phyloP scores from a whole-genome alignment of 2,888 invertebrate species.

The Melieria crassipennis region DNA sequence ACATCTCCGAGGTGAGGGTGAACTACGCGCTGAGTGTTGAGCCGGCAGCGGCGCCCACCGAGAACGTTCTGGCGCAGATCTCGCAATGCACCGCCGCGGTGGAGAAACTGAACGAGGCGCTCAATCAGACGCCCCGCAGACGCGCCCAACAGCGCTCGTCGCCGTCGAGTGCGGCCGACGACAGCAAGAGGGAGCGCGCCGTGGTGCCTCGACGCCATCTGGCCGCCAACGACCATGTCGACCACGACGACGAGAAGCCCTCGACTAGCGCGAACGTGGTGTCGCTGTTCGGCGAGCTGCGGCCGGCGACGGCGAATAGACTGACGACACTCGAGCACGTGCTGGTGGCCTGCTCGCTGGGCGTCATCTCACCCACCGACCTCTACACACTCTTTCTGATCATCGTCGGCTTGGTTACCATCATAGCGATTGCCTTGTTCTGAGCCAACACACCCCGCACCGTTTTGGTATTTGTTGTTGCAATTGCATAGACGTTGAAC shows the following conservation, averaged over 20 bases:
- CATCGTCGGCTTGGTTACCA: slow-evolving; percentile 78
- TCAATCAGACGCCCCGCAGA: slow-evolving; percentile 21
- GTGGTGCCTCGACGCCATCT: slow-evolving; percentile 4
- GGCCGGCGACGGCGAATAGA: slow-evolving; percentile 50
- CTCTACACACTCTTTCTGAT: slow-evolving; percentile 79
- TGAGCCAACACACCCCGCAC: slow-evolving; percentile 36
- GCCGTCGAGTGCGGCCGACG: not conserved
- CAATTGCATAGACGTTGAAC: too few relatives aligned
- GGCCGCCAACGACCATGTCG: not conserved
- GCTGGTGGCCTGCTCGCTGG: slow-evolving; percentile 81
- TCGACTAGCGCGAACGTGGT: slow-evolving; percentile 50
- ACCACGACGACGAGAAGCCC: slow-evolving; percentile 47
- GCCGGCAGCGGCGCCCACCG: not conserved
- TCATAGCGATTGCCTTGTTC: slow-evolving; percentile 71
- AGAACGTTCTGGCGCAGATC: slow-evolving; percentile 21
- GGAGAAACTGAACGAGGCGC: slow-evolving; percentile 28
- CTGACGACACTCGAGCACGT: slow-evolving; percentile 69
- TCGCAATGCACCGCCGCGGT: slow-evolving; percentile 23
- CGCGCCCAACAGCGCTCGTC: slow-evolving; percentile 37
- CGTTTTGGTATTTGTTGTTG: not conserved
- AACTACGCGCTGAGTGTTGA: slow-evolving; percentile 45
- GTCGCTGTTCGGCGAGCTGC: slow-evolving; percentile 58
- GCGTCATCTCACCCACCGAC: slow-evolving; percentile 76
- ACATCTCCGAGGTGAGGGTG: slow-evolving; percentile 55
- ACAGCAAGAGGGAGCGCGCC: slow-evolving; percentile 5